Base-by-base conservation (phyloP, 1,140 invertebrate genomes). In the Aphelenchoides besseyi region DNA sequence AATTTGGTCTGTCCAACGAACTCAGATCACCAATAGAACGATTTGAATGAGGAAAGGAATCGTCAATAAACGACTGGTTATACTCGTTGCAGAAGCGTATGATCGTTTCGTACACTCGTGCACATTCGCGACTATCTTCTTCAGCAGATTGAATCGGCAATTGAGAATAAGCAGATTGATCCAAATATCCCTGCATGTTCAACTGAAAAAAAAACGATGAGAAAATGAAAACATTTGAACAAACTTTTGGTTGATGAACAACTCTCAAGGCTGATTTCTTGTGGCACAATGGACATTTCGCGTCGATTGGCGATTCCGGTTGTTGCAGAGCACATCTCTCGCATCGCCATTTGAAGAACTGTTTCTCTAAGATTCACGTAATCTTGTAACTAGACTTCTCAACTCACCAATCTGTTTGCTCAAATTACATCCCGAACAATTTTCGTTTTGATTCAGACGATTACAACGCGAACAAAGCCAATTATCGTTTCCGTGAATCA, bases 1-100 rank as follows among this genome's bases (percentile, higher is more conserved):
- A 36, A 62, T 77, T 57, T 5, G 26, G 29, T 18, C 73, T 41
- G 37, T 78, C 77, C 8, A 80, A 33, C 30, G 16, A 16, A 2
- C 35, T 18, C 28, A 80, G 35, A 18, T 79, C 23, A 12, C 77
- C 76, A 35, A 79, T 77, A 12, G 77, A 79, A 16, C 74, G 66
- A 35, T 32, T 32, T n/a, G 76, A 77, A 41, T 78, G 76, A n/a
- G 76, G 74, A 62, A 78, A 78, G 8, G 54, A 54, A 33, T 80
- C 78, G 55, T 78, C 76, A 12, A 80, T 48, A 52, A 78, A 78
- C 1, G 18, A 28, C 33, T 80, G 78, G 30, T 66, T 32, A 35
- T 78, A 61, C 23, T 12, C 32, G 16, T 57, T 67, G 55, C 76
- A 76, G 57, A 64, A 69, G n/a, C 73, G 37, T 5, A 59, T 48